phyloP scores from a whole-genome alignment of 1,140 invertebrate species.

The Drosophila ananassae region DNA sequence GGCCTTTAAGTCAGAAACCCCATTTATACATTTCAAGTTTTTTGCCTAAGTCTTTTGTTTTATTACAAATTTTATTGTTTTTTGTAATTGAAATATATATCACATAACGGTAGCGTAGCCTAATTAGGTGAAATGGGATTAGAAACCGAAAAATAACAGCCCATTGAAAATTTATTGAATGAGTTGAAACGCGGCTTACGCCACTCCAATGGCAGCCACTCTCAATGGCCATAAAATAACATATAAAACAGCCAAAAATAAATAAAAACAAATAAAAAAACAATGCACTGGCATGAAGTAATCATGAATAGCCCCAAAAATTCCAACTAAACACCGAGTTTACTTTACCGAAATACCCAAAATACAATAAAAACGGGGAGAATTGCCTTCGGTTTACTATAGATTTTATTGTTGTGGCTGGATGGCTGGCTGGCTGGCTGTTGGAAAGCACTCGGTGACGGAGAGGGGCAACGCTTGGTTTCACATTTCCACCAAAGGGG shows the following conservation, averaged over 20 bases:
- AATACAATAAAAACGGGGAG: conserved; percentile 48
- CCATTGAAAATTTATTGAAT: conserved; percentile 21
- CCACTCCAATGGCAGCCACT: conserved; percentile 37
- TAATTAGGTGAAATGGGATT: conserved; percentile 19
- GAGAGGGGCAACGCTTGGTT: conserved; percentile 70
- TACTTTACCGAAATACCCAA: conserved; percentile 29
- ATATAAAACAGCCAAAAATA: conserved; percentile 27
- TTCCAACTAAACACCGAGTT: conserved; percentile 73
- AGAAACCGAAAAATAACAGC: conserved; percentile 2
- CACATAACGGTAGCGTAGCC: conserved; percentile 9
- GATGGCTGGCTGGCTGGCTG: background rate
- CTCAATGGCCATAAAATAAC: conserved; percentile 47
- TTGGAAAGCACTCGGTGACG: conserved; percentile 24
- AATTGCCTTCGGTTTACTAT: conserved; percentile 58
- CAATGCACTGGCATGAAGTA: conserved; percentile 43
- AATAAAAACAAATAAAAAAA: conserved; percentile 26
- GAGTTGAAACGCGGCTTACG: conserved; percentile 28
- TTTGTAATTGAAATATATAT: conserved; percentile 9
- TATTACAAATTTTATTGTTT: background rate
- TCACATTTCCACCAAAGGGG: conserved; percentile 62
- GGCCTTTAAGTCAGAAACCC: background rate
- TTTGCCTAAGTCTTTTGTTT: conserved; percentile 6
- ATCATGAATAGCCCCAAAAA: conserved; percentile 56
- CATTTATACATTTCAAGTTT: conserved; percentile 29
- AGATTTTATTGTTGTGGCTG: conserved; percentile 32